Evolutionary conservation across 2,888 invertebrate genomes (phyloP).

Genomic region (Drosophila eohydei): DNA sequence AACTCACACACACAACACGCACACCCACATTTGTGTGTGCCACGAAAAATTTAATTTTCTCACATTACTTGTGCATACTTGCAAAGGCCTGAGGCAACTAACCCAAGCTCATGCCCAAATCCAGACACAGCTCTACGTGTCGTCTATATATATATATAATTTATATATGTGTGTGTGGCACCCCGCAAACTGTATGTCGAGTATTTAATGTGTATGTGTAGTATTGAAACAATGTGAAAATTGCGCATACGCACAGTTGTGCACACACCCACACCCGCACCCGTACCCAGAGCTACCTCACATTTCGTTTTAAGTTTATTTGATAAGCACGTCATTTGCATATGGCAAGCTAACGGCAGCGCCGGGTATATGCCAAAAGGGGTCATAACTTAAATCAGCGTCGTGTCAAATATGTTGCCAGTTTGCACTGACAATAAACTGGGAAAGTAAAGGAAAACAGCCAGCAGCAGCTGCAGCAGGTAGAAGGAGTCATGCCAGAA

Average conservation of each 20-base stretch:
- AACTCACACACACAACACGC: slow-evolving; percentile 14
- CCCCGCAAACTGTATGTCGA: slow-evolving; percentile 9
- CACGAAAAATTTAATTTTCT: slow-evolving; percentile 78
- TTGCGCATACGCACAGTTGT: slow-evolving; percentile 77
- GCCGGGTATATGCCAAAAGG: slow-evolving; percentile 4
- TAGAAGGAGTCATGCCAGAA: too few relatives aligned
- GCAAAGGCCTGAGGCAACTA: slow-evolving; percentile 63
- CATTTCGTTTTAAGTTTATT: slow-evolving; percentile 60
- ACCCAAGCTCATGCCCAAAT: slow-evolving; percentile 32
- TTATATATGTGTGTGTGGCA: background rate
- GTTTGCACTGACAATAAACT: slow-evolving; percentile 48
- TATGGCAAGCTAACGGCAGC: slow-evolving; percentile 63
- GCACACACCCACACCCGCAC: slow-evolving; percentile 1
- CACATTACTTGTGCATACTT: slow-evolving; percentile 79
- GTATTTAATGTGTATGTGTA: slow-evolving; percentile 69
- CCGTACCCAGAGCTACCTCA: background rate
- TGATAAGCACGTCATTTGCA: slow-evolving; percentile 78
- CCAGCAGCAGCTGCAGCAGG: background rate
- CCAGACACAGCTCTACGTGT: background rate
- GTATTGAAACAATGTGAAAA: slow-evolving; percentile 80
- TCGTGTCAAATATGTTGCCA: slow-evolving; percentile 68
- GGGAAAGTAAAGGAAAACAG: slow-evolving; percentile 26
- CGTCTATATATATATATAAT: background rate
- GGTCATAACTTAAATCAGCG: slow-evolving; percentile 61
- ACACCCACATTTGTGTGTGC: slow-evolving; percentile 57